Conservation (phyloP, 2,888 invertebrate species). For the Deilephila elpenor region DNA sequence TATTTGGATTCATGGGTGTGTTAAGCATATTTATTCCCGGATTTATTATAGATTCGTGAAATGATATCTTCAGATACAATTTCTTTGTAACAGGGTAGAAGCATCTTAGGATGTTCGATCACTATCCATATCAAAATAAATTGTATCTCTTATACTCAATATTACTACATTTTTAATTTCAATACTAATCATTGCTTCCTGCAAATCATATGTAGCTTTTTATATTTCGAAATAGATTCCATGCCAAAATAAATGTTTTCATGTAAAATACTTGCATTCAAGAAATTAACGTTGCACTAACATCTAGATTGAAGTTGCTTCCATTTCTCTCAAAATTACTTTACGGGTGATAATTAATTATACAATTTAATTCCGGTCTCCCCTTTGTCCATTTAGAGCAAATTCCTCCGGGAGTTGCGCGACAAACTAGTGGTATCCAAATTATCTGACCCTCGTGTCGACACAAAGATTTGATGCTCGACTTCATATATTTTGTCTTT, state of each 20-base stretch:
- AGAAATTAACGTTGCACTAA: background rate
- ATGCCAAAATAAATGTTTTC: background rate
- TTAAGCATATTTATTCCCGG: too few species aligned
- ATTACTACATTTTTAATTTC: too few species aligned
- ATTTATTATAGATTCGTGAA: too few species aligned
- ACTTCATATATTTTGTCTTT: background rate
- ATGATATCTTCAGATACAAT: too few species aligned
- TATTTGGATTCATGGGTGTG: background rate
- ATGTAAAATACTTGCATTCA: background rate
- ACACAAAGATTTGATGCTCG: conserved; percentile 14
- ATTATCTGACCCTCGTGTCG: conserved; percentile 8
- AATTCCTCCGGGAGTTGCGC: conserved; percentile 22
- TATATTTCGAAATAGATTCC: too few species aligned
- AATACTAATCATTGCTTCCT: too few species aligned
- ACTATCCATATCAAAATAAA: too few species aligned
- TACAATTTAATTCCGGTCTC: conserved; percentile 9
- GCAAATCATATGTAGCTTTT: too few species aligned
- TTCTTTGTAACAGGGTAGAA: too few species aligned
- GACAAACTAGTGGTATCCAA: conserved; percentile 22
- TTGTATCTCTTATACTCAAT: too few species aligned
- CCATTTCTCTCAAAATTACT: background rate
- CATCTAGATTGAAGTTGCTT: background rate
- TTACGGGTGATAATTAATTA: conserved; percentile 3
- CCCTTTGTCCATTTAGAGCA: conserved; percentile 10
- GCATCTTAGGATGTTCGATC: too few species aligned